Evolutionary conservation across 2,797 vertebrate genomes (phyloP).

Genomic region (Pampus argenteus): DNA sequence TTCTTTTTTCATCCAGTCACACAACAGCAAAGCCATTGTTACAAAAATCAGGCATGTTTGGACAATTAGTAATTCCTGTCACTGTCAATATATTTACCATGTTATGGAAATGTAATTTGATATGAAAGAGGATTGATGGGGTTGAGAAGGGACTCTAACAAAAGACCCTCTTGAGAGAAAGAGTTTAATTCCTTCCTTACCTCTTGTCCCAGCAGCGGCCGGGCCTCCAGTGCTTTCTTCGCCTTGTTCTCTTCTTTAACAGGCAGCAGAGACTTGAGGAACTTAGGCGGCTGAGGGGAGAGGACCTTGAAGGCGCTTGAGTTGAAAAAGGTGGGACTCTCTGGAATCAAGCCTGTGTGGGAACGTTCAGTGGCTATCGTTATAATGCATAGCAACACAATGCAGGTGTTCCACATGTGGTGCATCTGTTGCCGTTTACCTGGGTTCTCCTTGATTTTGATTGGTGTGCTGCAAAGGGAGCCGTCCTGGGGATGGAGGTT

Average conservation of each 20-base stretch:
- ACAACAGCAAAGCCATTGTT: constrained; percentile 32
- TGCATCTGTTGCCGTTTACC: constrained; percentile 58
- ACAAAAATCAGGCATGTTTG: constrained; percentile 16
- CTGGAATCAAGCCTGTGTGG: constrained; percentile 83
- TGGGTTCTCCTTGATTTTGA: constrained; percentile 89
- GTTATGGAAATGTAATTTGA: constrained; percentile 26
- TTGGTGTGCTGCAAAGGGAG: constrained; percentile 87
- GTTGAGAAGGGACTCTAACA: neutral
- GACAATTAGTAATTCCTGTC: constrained; percentile 4
- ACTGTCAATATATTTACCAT: constrained; percentile 1
- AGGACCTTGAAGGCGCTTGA: constrained; percentile 95
- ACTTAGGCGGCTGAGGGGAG: constrained; percentile 95
- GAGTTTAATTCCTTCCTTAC: constrained; percentile 75
- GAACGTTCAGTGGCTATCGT: neutral
- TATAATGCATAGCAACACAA: neutral
- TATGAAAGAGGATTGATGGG: constrained; percentile 11
- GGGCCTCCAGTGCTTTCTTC: constrained; percentile 89
- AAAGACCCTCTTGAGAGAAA: neutral
- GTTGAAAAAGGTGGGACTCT: constrained; percentile 89
- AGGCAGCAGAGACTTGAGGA: constrained; percentile 96
- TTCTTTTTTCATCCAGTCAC: constrained; percentile 11
- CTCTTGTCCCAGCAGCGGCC: constrained; percentile 95
- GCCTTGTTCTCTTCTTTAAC: constrained; percentile 94
- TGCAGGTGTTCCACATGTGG: neutral
- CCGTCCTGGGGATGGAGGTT: constrained; percentile 88